Base-by-base conservation (phyloP, 92 coral and sea anemone genomes). In the Virgularia gustaviana region DNA sequence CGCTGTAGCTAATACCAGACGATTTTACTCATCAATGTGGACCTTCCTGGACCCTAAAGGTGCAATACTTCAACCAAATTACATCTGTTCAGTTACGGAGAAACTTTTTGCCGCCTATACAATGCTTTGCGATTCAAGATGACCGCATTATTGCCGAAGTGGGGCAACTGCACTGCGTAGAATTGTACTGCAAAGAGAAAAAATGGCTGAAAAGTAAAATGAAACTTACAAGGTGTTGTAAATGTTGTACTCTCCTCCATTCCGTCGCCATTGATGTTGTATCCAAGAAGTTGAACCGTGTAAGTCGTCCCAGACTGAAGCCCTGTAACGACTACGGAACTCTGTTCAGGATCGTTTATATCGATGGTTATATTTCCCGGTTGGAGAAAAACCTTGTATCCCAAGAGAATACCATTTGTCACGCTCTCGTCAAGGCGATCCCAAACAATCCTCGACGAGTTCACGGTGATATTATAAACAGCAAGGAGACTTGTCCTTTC, bases 211-310 rank as follows among this genome's bases (percentile, higher is more conserved):
- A n/a, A n/a, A n/a, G n/a, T n/a, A n/a, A n/a, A n/a, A n/a, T n/a
- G n/a, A n/a, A n/a, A n/a, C n/a, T n/a, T n/a, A n/a, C n/a, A n/a
- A n/a, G n/a, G n/a, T n/a, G 72, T 65, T 32, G 22, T 65, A 18
- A 65, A 65, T 41, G 72, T 0, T 18, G 10, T 37, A 25, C 19
- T 65, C 32, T 25, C 44, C 20, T 8, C n/a, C 27, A 39, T 33
- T 19, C 72, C 72, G 16, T 65, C 72, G 23, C 72, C 72, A 42
- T 65, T 65, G 13, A 65, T 25, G 47, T 65, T 65, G 47, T 12
- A 65, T 36, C 72, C 72, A 65, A 65, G 38, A 65, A 65, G 35
- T 18, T 32, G 49, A 30, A 65, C 20, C n/a, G 36, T 65, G 72
- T 65, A 65, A 6, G 49, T 23, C 28, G 72, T 65, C 3, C 44